phyloP scores from a whole-genome alignment of 2,113 vertebrate genomes.

The Calonectris borealis region DNA sequence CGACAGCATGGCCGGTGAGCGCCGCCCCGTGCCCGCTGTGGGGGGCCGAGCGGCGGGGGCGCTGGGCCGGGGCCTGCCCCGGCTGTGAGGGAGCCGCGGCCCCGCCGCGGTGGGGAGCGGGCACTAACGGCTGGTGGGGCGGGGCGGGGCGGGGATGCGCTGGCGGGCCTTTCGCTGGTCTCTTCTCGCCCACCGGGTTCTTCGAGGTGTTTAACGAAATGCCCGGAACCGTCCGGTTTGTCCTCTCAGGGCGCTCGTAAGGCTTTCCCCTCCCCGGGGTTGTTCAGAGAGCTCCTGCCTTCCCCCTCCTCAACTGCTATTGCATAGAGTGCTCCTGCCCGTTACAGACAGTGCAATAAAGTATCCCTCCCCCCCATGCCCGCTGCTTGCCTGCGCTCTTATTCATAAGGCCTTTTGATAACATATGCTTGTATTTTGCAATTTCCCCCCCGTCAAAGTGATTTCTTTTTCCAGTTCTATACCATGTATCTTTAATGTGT shows the following conservation, averaged over 20 bases:
- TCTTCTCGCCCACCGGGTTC: background rate
- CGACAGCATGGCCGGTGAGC: conserved; percentile 74
- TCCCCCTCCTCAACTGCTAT: rapidly evolving
- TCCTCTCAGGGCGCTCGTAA: background rate
- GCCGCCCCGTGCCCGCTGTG: background rate
- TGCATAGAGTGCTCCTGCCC: background rate
- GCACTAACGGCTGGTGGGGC: background rate
- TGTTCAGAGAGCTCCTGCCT: background rate
- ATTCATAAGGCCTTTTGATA: background rate
- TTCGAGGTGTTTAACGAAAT: background rate
- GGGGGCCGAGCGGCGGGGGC: background rate
- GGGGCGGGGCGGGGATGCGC: background rate
- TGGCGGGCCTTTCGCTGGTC: no score
- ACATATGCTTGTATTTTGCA: background rate
- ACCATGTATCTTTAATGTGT: background rate
- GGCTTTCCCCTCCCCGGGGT: background rate
- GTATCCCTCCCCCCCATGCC: rapidly evolving
- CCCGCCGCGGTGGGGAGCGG: no score
- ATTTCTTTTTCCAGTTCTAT: background rate
- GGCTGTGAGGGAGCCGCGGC: background rate
- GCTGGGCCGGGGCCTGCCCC: background rate
- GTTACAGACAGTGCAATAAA: rapidly evolving
- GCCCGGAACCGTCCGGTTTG: background rate
- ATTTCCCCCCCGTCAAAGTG: rapidly evolving
- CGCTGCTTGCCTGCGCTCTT: background rate